A percentile compares a stretch with the other conserved stretches of the same genome.
Conservation (phyloP, 2,113 vertebrate genomes). For the Dasyurus viverrinus region DNA sequence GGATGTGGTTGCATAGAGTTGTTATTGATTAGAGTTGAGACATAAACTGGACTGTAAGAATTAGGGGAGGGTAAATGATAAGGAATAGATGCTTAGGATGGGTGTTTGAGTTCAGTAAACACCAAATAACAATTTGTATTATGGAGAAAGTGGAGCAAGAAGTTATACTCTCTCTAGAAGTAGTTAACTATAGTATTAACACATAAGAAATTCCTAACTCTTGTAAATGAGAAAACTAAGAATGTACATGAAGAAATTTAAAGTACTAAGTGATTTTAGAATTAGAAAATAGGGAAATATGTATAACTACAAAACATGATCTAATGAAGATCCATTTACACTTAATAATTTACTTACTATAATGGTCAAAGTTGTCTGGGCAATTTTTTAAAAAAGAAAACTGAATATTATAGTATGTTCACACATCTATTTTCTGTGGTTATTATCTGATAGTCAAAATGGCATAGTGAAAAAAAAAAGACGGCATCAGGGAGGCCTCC, state of each 20-base stretch:
- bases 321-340: neutral
- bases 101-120: slow-evolving; percentile 19
- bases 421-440: neutral
- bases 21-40: slow-evolving; percentile 83
- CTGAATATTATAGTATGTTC: neutral
- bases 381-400: neutral
- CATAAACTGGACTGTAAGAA: slow-evolving; percentile 80
- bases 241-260: neutral
- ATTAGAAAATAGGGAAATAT: neutral
- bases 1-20: slow-evolving; percentile 81
- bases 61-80: slow-evolving; percentile 75
- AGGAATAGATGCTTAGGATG: neutral
- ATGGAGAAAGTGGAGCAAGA: neutral
- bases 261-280: neutral
- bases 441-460: neutral
- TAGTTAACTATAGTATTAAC: neutral
- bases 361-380: neutral
- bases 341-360: neutral
- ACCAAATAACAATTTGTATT: neutral
- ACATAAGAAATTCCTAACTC: neutral
- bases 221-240: neutral
- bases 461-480: neutral
- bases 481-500: neutral
- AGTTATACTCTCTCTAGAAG: neutral
- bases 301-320: neutral